Conservation (phyloP, 2,888 invertebrate genomes). For the Parnassius smintheus region DNA sequence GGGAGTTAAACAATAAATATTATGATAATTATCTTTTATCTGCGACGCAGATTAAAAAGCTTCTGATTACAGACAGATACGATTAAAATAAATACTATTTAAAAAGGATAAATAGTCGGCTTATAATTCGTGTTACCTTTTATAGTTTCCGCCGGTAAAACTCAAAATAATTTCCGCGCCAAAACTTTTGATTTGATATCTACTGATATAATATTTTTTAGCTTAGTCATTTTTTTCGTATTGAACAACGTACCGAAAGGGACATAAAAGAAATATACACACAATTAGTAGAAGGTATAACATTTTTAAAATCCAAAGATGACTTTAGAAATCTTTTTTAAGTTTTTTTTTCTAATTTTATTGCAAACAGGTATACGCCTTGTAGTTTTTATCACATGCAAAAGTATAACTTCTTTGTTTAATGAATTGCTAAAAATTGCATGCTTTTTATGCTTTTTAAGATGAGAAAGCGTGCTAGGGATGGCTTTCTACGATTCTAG, state of each 20-base stretch:
- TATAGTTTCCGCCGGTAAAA: background rate
- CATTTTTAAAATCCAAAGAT: too few relatives aligned
- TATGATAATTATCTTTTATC: slow-evolving; percentile 12
- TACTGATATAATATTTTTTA: too few relatives aligned
- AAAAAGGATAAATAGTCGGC: background rate
- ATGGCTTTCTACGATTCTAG: slow-evolving; percentile 34
- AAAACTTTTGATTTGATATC: too few relatives aligned
- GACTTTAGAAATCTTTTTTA: slow-evolving; percentile 1
- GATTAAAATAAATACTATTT: slow-evolving; percentile 7
- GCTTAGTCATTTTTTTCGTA: too few relatives aligned
- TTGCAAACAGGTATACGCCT: slow-evolving; percentile 29
- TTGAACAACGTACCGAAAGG: too few relatives aligned
- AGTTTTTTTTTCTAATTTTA: slow-evolving; percentile 32
- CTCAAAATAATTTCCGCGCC: too few relatives aligned
- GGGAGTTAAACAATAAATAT: slow-evolving; percentile 12
- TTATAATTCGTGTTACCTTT: background rate
- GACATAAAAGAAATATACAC: too few relatives aligned
- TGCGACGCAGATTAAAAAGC: slow-evolving; percentile 14
- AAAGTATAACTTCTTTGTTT: slow-evolving; percentile 35
- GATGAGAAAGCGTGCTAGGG: slow-evolving; percentile 55
- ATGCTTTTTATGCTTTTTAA: slow-evolving; percentile 45
- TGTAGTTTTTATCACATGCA: slow-evolving; percentile 33
- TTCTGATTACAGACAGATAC: background rate
- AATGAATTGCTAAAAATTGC: slow-evolving; percentile 50
- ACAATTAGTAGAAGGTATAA: too few relatives aligned